A percentile compares a stretch with the other conserved stretches of the same genome.
These are phyloP conservation scores for Amblyopsis rosae DNA, from an alignment of 2,113 vertebrate genomes.

Conservation along the genomic window DNA sequence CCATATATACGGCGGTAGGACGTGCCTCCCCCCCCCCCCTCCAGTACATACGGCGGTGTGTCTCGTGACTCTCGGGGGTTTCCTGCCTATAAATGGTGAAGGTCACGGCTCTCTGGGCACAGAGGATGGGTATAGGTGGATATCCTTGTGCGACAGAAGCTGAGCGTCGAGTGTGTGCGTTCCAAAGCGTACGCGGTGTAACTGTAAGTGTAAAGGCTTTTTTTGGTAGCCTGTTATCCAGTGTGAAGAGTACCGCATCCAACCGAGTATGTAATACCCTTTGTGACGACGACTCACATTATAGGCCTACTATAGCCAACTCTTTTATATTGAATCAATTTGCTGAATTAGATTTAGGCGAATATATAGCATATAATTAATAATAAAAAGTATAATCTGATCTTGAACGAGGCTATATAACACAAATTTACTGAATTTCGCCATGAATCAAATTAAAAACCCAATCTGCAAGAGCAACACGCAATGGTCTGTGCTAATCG, in stretches of 20 bases:
- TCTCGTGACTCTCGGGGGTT: constrained; percentile 68
- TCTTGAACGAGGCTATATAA: too few relatives aligned
- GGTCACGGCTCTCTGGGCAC: constrained; percentile 60
- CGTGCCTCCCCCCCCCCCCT: too few relatives aligned
- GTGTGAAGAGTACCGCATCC: not conserved
- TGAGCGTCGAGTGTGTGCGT: not conserved
- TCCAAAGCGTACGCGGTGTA: constrained; percentile 4
- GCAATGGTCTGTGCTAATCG: too few relatives aligned
- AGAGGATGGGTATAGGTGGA: constrained; percentile 51
- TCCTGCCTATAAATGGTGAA: constrained; percentile 71
- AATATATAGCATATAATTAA: not conserved
- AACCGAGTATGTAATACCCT: constrained; percentile 8
- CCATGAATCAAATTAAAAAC: not conserved
- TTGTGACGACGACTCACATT: not conserved
- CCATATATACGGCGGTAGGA: too few relatives aligned
- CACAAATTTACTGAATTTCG: too few relatives aligned
- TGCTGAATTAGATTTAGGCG: not conserved
- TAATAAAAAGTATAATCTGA: too few relatives aligned
- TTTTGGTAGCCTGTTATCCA: not conserved
- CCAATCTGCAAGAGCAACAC: not conserved
- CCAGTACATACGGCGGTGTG: constrained; percentile 1
- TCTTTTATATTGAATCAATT: not conserved
- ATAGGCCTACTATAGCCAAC: too few relatives aligned
- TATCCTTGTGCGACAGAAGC: too few relatives aligned
- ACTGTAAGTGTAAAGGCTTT: not conserved